phyloP scores from a whole-genome alignment of 2,888 invertebrate species.

The Pheosia gnoma region DNA sequence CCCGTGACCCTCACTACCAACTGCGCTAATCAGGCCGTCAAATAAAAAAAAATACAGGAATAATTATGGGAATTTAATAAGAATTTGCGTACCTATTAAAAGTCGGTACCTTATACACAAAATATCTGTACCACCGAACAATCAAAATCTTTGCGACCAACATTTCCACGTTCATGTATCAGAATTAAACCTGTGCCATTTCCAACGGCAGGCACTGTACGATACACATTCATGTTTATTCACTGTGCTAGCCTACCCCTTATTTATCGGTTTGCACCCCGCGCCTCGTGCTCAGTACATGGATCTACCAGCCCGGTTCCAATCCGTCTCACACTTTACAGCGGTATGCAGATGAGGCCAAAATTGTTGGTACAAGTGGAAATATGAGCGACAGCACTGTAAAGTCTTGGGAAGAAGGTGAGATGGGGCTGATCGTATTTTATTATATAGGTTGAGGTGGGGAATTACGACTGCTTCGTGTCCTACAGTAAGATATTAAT shows the following conservation, averaged over 20 bases:
- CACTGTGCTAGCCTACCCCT: conserved; percentile 55
- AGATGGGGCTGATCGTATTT: neutral
- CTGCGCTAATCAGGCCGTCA: too few species aligned
- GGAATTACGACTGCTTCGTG: too few species aligned
- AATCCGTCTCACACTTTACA: conserved; percentile 75
- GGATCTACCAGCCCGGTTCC: conserved; percentile 38
- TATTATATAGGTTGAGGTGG: neutral
- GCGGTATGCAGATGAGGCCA: conserved; percentile 56
- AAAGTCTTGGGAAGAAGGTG: conserved; percentile 4
- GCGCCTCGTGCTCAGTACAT: conserved; percentile 31
- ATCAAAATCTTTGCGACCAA: too few species aligned
- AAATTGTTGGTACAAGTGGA: conserved; percentile 24
- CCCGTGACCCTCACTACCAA: too few species aligned
- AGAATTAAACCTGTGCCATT: neutral
- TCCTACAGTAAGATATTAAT: too few species aligned
- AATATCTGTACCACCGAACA: too few species aligned
- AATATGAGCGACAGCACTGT: conserved; percentile 30
- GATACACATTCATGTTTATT: conserved; percentile 54
- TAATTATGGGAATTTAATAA: too few species aligned
- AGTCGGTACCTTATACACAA: too few species aligned
- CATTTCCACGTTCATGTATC: neutral
- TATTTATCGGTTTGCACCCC: conserved; percentile 76
- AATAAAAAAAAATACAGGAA: too few species aligned
- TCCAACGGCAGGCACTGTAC: conserved; percentile 40
- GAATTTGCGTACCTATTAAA: too few species aligned